A percentile compares a stretch with the other conserved stretches of the same genome.
Evolutionary conservation across 2,888 invertebrate genomes (phyloP).

Genomic region (Uloborus plumipes): DNA sequence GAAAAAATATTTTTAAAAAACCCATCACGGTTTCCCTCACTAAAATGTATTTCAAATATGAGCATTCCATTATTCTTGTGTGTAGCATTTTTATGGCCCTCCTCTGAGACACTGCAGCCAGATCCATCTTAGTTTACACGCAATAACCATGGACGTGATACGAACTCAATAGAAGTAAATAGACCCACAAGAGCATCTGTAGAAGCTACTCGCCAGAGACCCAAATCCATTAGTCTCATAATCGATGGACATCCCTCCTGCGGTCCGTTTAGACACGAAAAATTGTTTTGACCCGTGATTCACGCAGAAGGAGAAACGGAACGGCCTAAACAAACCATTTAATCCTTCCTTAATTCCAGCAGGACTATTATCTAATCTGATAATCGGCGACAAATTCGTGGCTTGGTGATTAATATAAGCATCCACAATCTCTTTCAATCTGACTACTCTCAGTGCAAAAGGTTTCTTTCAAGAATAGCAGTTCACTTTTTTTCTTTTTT

Average conservation of each 20-base stretch:
- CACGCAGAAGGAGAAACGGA: background rate
- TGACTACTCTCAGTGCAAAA: no score
- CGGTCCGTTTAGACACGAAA: constrained; percentile 40
- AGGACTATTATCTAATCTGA: constrained; percentile 56
- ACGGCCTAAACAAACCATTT: constrained; percentile 41
- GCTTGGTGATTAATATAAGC: constrained; percentile 46
- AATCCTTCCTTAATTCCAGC: constrained; percentile 40
- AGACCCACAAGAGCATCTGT: constrained; percentile 30
- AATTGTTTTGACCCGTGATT: constrained; percentile 39
- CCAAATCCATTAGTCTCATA: constrained; percentile 32
- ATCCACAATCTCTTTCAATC: constrained; percentile 21
- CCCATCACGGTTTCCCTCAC: no score
- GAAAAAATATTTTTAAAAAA: no score
- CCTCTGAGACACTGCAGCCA: background rate
- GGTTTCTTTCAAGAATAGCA: no score
- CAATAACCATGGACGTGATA: constrained; percentile 4
- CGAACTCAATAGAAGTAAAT: constrained; percentile 9
- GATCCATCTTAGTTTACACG: constrained; percentile 21
- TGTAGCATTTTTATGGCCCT: background rate
- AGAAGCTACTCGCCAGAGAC: constrained; percentile 29
- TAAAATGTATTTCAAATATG: no score
- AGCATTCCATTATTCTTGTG: no score
- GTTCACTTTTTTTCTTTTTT: no score
- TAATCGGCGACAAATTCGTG: constrained; percentile 39
- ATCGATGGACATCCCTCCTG: constrained; percentile 41